These are phyloP conservation scores for Drosophila kanekoi DNA, from an alignment of 2,888 invertebrate genomes.

Conservation along the genomic window DNA sequence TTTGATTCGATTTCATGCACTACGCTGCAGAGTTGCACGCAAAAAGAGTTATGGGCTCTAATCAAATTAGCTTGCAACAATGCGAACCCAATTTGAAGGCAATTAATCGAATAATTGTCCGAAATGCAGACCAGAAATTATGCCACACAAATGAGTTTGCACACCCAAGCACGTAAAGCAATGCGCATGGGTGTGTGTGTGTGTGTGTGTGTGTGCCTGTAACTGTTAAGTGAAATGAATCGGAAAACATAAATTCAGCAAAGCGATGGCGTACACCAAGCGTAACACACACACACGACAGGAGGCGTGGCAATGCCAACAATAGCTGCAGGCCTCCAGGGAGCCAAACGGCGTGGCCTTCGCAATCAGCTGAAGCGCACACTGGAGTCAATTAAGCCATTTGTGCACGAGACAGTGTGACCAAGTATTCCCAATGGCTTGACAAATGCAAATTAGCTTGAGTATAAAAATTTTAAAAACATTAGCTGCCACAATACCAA, in stretches of 20 bases:
- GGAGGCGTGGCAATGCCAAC: slow-evolving; percentile 15
- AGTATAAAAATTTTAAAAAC: neutral
- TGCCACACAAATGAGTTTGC: slow-evolving; percentile 5
- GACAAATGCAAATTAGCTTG: slow-evolving; percentile 22
- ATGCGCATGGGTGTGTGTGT: no score
- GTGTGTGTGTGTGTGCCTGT: neutral
- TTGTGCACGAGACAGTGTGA: slow-evolving; percentile 25
- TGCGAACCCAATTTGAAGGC: slow-evolving; percentile 40
- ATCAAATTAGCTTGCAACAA: slow-evolving; percentile 54
- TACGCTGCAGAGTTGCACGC: slow-evolving; percentile 24
- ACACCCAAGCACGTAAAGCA: neutral
- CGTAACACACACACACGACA: neutral
- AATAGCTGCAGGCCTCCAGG: slow-evolving; percentile 12
- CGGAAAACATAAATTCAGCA: slow-evolving; percentile 25
- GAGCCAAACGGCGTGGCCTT: neutral
- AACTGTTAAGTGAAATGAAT: slow-evolving; percentile 17
- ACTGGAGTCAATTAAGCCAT: slow-evolving; percentile 36
- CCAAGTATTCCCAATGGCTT: slow-evolving; percentile 27
- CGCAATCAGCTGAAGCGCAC: slow-evolving; percentile 10
- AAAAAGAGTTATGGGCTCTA: slow-evolving; percentile 25
- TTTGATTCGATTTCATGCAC: slow-evolving; percentile 28
- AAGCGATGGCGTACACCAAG: neutral
- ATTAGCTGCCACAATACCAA: neutral
- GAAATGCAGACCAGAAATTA: slow-evolving; percentile 21
- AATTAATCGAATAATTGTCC: slow-evolving; percentile 58